A percentile compares a stretch with the other conserved stretches of the same genome.
Evolutionary conservation across 2,888 invertebrate species (phyloP).

Genomic region (Drosophila tripunctata): DNA sequence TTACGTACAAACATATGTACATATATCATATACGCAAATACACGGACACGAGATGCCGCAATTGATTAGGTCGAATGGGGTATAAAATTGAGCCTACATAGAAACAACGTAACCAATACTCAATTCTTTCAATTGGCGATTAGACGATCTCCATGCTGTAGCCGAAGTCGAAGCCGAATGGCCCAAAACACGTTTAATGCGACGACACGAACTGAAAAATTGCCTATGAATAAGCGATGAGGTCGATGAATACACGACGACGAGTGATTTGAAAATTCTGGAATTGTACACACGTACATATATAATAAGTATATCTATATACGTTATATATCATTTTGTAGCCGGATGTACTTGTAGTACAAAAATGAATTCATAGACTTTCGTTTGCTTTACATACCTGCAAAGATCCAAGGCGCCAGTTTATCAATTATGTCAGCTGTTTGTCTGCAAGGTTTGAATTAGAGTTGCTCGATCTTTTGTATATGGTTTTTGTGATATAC

Average conservation of each 20-base stretch:
- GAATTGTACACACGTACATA: conserved; percentile 43
- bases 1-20: conserved; percentile 12
- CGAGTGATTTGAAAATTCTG: conserved; percentile 63
- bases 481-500: conserved; percentile 6
- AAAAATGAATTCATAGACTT: conserved; percentile 16
- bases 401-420: conserved; percentile 21
- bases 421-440: conserved; percentile 28
- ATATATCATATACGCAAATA: conserved; percentile 48
- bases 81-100: conserved; percentile 17
- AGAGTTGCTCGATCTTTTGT: conserved; percentile 49
- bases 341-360: conserved; percentile 55
- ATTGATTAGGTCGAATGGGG: conserved; percentile 40
- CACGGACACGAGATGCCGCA: conserved; percentile 50
- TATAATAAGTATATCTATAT: not conserved
- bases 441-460: conserved; percentile 17
- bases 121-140: conserved; percentile 17
- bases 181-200: conserved; percentile 62
- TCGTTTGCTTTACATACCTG: conserved; percentile 63
- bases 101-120: conserved; percentile 7
- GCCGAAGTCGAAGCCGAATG: conserved; percentile 9
- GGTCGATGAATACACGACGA: conserved; percentile 43
- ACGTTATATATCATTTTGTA: conserved; percentile 7
- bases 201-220: conserved; percentile 41
- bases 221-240: conserved; percentile 63
- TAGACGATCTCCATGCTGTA: not conserved